Conservation (phyloP, 2,113 vertebrate genomes). For the Canis aureus region DNA sequence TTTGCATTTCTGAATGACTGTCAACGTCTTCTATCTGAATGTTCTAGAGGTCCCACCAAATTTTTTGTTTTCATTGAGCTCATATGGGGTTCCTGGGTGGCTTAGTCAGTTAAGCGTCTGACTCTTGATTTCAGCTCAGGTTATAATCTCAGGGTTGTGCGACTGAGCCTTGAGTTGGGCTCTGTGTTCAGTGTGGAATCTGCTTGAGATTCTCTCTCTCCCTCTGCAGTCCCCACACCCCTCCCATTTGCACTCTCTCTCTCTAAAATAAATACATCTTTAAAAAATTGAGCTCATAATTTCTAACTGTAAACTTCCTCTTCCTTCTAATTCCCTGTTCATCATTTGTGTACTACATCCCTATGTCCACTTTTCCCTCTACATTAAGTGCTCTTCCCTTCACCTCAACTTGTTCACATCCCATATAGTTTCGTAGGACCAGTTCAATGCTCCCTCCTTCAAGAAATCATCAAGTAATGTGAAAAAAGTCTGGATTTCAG, state of each 20-base stretch:
- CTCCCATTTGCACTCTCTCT: too few relatives aligned
- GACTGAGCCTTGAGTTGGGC: neutral
- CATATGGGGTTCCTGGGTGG: neutral
- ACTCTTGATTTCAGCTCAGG: neutral
- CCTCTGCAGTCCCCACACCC: neutral
- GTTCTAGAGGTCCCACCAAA: conserved; percentile 26
- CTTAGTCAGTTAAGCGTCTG: neutral
- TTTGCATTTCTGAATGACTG: neutral
- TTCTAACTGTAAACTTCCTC: conserved; percentile 16
- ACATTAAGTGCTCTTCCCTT: neutral
- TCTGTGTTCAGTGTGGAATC: neutral
- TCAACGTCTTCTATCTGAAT: neutral
- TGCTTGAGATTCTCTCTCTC: neutral
- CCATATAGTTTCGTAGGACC: neutral
- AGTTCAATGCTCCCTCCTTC: neutral
- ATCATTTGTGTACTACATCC: neutral
- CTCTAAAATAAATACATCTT: neutral
- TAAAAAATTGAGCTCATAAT: neutral
- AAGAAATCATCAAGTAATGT: neutral
- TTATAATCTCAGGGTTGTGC: neutral
- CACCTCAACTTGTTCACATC: neutral
- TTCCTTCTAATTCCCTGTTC: neutral
- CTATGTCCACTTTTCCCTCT: neutral
- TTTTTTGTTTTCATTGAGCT: neutral
- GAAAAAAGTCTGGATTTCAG: neutral